A percentile compares a stretch with the other conserved stretches of the same genome.
Evolutionary conservation across 2,797 vertebrate genomes (phyloP).

Genomic region (Spheniscus humboldti): DNA sequence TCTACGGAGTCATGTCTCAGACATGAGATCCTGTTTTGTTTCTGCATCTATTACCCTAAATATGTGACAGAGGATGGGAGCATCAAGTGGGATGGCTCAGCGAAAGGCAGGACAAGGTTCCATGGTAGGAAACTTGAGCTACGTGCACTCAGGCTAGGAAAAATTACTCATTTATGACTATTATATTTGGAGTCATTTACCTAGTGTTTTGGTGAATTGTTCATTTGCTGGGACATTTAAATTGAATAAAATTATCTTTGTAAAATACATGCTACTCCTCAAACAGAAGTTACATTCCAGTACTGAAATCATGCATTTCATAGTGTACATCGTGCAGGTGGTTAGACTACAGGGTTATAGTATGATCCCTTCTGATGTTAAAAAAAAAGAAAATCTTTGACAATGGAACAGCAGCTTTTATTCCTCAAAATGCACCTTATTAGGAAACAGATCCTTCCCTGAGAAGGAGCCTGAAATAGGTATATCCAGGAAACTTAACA

Average conservation of each 20-base stretch:
- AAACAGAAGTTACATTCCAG: background rate
- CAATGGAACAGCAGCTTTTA: background rate
- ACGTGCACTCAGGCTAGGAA: rapidly evolving
- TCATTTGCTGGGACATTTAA: background rate
- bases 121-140: background rate
- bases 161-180: background rate
- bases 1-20: background rate
- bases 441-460: background rate
- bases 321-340: background rate
- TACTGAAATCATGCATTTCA: background rate
- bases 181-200: background rate
- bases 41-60: background rate
- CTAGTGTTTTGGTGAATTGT: background rate
- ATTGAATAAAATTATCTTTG: background rate
- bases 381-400: rapidly evolving
- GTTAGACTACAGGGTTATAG: background rate
- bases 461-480: background rate
- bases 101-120: background rate
- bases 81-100: background rate
- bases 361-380: background rate
- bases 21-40: background rate
- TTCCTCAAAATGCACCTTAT: background rate
- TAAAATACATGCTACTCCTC: background rate
- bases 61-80: background rate
- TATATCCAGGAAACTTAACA: background rate